Percentiles rank a stretch among this genome's conserved stretches.
phyloP scores from a whole-genome alignment of 2,113 vertebrate genomes.

The Myrmecobius fasciatus region DNA sequence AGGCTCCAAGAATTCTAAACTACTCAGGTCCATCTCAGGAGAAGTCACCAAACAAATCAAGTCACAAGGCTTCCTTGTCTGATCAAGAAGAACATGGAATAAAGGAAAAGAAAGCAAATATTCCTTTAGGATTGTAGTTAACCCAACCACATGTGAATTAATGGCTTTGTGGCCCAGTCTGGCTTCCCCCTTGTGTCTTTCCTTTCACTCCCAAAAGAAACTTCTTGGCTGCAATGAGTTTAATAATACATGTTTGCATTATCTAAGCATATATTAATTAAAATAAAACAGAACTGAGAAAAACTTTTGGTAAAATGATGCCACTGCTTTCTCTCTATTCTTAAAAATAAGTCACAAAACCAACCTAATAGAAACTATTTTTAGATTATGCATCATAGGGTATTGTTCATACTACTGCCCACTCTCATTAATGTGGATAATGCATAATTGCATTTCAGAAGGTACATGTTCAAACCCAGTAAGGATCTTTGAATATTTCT shows the following conservation, averaged over 20 bases:
- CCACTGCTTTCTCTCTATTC: not conserved
- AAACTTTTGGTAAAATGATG: slow-evolving; percentile 8
- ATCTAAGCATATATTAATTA: not conserved
- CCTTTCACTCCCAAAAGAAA: slow-evolving; percentile 34
- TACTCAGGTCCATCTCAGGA: not conserved
- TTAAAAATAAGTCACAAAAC: slow-evolving; percentile 22
- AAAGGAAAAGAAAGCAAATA: slow-evolving; percentile 25
- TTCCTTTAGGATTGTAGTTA: slow-evolving; percentile 31
- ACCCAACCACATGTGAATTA: slow-evolving; percentile 45
- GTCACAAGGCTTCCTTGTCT: slow-evolving; percentile 12
- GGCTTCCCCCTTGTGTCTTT: slow-evolving; percentile 34
- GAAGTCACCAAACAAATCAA: not conserved
- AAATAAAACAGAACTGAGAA: slow-evolving; percentile 29
- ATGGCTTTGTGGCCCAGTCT: slow-evolving; percentile 56
- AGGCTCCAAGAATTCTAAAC: not conserved
- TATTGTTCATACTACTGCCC: slow-evolving; percentile 20
- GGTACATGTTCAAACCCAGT: slow-evolving; percentile 38
- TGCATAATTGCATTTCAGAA: slow-evolving; percentile 36
- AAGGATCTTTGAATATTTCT: slow-evolving; percentile 6
- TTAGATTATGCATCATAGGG: slow-evolving; percentile 7
- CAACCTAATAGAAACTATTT: not conserved
- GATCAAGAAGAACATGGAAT: slow-evolving; percentile 30
- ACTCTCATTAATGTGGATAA: not conserved
- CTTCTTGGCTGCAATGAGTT: not conserved
- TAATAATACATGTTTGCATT: not conserved